A percentile compares a stretch with the other conserved stretches of the same genome.
These are phyloP conservation scores for Tapirus terrestris DNA, from an alignment of 2,113 vertebrate genomes.

Conservation along the genomic window DNA sequence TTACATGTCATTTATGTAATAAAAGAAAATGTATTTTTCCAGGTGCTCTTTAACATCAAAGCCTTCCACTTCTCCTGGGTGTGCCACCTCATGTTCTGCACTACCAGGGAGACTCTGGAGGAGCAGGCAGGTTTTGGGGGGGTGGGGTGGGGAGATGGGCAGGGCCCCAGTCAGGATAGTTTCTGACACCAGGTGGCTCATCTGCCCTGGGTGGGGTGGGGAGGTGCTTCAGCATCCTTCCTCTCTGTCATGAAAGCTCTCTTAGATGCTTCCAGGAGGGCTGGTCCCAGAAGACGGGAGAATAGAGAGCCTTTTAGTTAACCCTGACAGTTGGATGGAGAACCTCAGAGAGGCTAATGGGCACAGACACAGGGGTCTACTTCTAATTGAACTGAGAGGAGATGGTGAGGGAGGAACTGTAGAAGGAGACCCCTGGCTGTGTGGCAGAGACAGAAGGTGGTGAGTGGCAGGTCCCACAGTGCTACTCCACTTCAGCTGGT, in stretches of 20 bases:
- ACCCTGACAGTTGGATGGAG: neutral
- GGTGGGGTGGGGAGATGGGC: rapidly evolving
- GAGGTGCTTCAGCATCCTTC: rapidly evolving
- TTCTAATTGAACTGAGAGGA: neutral
- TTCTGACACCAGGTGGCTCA: neutral
- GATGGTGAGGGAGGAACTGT: rapidly evolving
- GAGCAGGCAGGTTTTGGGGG: too few relatives aligned
- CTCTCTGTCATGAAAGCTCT: neutral
- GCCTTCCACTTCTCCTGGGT: neutral
- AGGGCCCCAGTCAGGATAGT: neutral
- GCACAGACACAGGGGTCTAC: too few relatives aligned
- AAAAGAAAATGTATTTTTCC: neutral
- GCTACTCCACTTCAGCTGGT: neutral
- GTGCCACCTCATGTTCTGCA: neutral
- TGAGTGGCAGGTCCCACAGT: rapidly evolving
- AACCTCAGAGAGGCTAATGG: neutral
- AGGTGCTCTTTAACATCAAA: neutral
- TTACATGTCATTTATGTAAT: neutral
- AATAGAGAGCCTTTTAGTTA: neutral
- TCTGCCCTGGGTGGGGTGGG: too few relatives aligned
- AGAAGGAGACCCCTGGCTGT: neutral
- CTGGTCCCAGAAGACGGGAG: neutral
- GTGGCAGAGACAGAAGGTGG: neutral
- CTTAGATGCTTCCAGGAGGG: neutral
- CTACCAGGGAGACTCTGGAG: too few relatives aligned